Evolutionary conservation across 2,797 vertebrate genomes (phyloP), one percentile per base, ranked within the genome.

Genomic region (Macrochelys suwanniensis): DNA sequence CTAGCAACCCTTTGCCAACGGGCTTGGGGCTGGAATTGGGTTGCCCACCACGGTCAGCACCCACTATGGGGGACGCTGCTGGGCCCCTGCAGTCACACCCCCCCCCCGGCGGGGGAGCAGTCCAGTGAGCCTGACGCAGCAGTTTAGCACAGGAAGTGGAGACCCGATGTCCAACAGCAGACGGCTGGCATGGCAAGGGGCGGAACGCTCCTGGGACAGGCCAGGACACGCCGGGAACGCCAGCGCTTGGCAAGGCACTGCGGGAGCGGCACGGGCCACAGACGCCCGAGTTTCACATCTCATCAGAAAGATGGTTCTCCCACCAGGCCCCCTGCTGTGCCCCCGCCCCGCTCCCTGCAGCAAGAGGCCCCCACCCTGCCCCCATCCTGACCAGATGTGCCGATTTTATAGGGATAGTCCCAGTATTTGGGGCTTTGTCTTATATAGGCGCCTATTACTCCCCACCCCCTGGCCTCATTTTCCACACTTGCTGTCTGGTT

Each of bases 301-400:
- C 17, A 37, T 37, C 19, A 11, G 65, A 68, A 37, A 68, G 65
- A 17, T 37, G 65, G 65, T 68, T n/a, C 65, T 19, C 19, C 6
- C 65, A 10, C 65, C n/a, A 21, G 17, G 16, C 17, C 65, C 31
- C 33, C 65, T 68, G 17, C 26, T 59, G 28, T 59, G 57, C 28
- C 11, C 57, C 57, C 3, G 8, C 16, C 33, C 65, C 4, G 2
- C 11, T 17, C 16, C 31, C 61, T 16, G 84, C 94, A 79, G 68
- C 92, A 77, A 84, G 84, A 80, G 71, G 11, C 80, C 84, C 57
- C 84, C 89, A 91, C 89, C 92, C 5, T 93, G 86, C 61, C 90
- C 82, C 85, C 6, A 25, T 8, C 4, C 68, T 80, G 49, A 49
- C 49, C 49, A 49, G 49, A 49, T 49, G 49, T 49, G 9, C 49